Evolutionary conservation across 2,113 vertebrate species (phyloP), one percentile per base, ranked within the genome.

Genomic region (Stigmatopora nigra): DNA sequence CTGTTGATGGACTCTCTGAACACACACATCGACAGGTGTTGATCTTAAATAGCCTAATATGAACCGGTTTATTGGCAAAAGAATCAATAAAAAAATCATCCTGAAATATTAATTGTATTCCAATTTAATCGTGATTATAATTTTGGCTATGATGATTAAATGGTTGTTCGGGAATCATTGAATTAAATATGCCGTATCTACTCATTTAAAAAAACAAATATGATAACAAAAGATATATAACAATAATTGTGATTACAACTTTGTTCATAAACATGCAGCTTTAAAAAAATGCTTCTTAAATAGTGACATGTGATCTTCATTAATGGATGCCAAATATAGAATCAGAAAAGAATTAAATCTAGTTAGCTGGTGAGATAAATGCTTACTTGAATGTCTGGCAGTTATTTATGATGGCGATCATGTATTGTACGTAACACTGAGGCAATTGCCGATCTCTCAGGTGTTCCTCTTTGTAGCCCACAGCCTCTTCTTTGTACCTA

Each of bases 321-420:
- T 41, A 8, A 41, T 41, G 38, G 38, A 10, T 7, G 9, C 2
- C 6, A 31, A 31, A 31, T 31, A 31, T 31, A 13, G 19, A 19
- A 20, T 3, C n/a, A 14, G 3, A 56, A 57, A 44, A 59, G 0
- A 41, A 60, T 41, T 60, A 9, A 5, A 19, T 19, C 1, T 0
- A 31, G 11, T 38, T 53, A 65, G 14, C 60, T 19, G n/a, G n/a
- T 10, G 10, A 45, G 44, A 61, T 10, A 0, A 25, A 38, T 9
- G 75, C 93, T 87, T 82, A 98, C 97, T 92, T 97, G 79, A 98
- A 98, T 0, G 97, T 98, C 79, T 98, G 95, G 80, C 96, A 99
- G 87, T 99, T 99, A 87, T 99, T 99, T 82, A 98, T 93, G 76
- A 97, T 85, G 61, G 93, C 96, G 2, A 99, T 91, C 95, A 98